A percentile compares a stretch with the other conserved stretches of the same genome.
Evolutionary conservation across 2,888 invertebrate species (phyloP).

Genomic region (Cataglyphis altisquamis): DNA sequence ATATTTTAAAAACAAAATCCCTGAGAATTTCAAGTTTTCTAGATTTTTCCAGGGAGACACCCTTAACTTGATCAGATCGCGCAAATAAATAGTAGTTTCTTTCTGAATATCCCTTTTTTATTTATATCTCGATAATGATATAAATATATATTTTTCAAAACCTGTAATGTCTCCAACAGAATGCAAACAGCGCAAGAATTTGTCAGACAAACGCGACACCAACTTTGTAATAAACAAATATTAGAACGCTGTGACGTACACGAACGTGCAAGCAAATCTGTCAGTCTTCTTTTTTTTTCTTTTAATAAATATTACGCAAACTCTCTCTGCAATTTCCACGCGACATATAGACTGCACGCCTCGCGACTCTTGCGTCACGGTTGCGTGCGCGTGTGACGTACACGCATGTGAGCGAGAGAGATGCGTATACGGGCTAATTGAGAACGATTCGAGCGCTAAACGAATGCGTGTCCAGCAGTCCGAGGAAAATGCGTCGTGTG

Average conservation of each 20-base stretch:
- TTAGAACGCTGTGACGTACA: not conserved
- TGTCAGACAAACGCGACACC: not conserved
- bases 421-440: constrained; percentile 68
- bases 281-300: constrained; percentile 33
- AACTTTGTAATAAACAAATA: constrained; percentile 31
- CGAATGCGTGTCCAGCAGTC: constrained; percentile 65
- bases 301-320: constrained; percentile 39
- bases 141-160: not conserved
- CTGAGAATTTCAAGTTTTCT: too few relatives aligned
- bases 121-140: not conserved
- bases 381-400: not conserved
- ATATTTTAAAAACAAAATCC: too few relatives aligned
- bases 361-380: not conserved
- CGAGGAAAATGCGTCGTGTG: constrained; percentile 69
- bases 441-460: constrained; percentile 74
- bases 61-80: not conserved
- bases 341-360: not conserved
- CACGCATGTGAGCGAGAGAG: constrained; percentile 46
- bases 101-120: constrained; percentile 5
- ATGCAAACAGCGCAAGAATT: constrained; percentile 15
- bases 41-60: too few relatives aligned
- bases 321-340: constrained; percentile 30
- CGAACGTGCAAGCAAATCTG: constrained; percentile 1
- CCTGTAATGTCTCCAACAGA: not conserved
- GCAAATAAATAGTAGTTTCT: not conserved